Conservation (phyloP, 2,888 invertebrate genomes). For the Cremastobaeus sp. region DNA sequence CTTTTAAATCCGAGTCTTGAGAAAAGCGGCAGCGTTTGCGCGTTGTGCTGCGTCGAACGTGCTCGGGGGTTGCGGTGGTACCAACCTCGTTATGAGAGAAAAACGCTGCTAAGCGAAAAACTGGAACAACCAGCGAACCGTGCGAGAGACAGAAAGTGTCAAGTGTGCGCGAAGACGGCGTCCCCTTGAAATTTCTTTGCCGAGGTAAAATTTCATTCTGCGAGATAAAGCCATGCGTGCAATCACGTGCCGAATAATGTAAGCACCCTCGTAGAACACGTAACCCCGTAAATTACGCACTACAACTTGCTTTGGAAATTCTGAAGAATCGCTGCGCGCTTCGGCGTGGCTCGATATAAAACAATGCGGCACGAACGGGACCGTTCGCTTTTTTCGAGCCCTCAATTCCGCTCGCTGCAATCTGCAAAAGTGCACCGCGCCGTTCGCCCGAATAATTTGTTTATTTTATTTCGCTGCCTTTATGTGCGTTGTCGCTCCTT, state of each 20-base stretch:
- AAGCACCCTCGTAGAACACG: constrained; percentile 51
- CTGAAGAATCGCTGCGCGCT: constrained; percentile 30
- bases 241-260: constrained; percentile 57
- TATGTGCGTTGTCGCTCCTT: constrained; percentile 6
- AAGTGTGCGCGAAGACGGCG: constrained; percentile 47
- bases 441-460: constrained; percentile 31
- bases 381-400: constrained; percentile 25
- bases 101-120: constrained; percentile 54
- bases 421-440: constrained; percentile 29
- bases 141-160: constrained; percentile 44
- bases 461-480: constrained; percentile 36
- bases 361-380: constrained; percentile 27
- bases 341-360: constrained; percentile 17
- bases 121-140: constrained; percentile 36
- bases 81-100: constrained; percentile 55
- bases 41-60: constrained; percentile 36
- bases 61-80: constrained; percentile 41
- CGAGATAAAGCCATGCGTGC: constrained; percentile 54
- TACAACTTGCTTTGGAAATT: constrained; percentile 30
- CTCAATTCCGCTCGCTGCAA: constrained; percentile 32
- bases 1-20: constrained; percentile 39
- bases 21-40: constrained; percentile 35
- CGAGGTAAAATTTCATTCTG: constrained; percentile 50
- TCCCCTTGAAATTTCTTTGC: constrained; percentile 49
- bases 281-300: constrained; percentile 50